phyloP scores from a whole-genome alignment of 1,140 invertebrate genomes.

The Glossosoma conforme region DNA sequence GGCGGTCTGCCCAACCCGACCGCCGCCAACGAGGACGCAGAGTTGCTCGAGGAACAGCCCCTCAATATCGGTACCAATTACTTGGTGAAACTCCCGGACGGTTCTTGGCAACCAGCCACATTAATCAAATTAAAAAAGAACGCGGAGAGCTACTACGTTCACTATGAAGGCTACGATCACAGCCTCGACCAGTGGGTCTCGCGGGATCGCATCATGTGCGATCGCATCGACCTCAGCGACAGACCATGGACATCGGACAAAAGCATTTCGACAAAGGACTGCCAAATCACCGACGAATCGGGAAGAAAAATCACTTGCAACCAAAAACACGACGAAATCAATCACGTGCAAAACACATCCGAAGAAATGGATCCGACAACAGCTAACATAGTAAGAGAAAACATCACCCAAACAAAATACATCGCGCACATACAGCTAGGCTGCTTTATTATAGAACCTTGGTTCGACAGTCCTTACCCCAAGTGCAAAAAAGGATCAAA shows the following conservation, averaged over 20 bases:
- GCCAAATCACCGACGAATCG: conserved; percentile 66
- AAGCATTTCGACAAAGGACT: conserved; percentile 43
- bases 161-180: conserved; percentile 92
- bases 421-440: conserved; percentile 97
- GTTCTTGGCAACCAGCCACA: conserved; percentile 87
- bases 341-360: conserved; percentile 93
- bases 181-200: conserved; percentile 96
- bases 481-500: conserved; percentile 94
- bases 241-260: conserved; percentile 57
- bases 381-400: conserved; percentile 95
- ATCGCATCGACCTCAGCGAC: conserved; percentile 74
- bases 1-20: conserved; percentile 45
- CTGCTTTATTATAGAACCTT: conserved; percentile 95
- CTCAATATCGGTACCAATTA: conserved; percentile 89
- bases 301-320: conserved; percentile 94
- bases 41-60: conserved; percentile 65
- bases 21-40: conserved; percentile 61
- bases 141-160: conserved; percentile 73
- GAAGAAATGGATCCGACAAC: conserved; percentile 97
- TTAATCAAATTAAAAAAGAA: conserved; percentile 86
- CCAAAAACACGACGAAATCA: conserved; percentile 99
- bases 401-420: conserved; percentile 97
- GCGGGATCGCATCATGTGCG: conserved; percentile 74
- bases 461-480: conserved; percentile 98
- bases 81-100: conserved; percentile 72